Conservation (phyloP, 2,797 vertebrate genomes). For the Chelidonichthys spinosus region DNA sequence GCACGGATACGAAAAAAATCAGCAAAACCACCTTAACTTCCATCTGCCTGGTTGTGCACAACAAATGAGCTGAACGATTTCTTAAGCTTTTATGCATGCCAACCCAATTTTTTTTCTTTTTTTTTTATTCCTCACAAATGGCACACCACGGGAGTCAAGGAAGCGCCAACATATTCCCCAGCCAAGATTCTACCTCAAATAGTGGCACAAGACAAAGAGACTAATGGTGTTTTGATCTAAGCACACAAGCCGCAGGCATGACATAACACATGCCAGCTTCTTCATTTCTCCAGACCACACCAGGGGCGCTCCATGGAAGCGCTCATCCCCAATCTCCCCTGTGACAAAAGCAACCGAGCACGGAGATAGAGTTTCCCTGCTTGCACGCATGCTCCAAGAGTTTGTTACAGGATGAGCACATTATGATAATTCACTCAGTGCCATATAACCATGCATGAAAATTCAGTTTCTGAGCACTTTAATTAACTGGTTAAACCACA, state of each 20-base stretch:
- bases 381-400: conserved; percentile 21
- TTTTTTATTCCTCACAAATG: conserved; percentile 49
- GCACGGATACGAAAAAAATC: conserved; percentile 5
- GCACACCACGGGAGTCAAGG: conserved; percentile 59
- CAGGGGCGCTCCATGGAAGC: conserved; percentile 64
- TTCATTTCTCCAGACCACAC: conserved; percentile 76
- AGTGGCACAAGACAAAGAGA: conserved; percentile 80
- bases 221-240: conserved; percentile 81
- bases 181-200: conserved; percentile 74
- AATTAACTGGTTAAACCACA: conserved; percentile 4
- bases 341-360: conserved; percentile 58
- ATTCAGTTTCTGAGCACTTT: conserved; percentile 7
- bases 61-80: conserved; percentile 52
- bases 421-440: conserved; percentile 18
- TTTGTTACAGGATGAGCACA: conserved; percentile 30
- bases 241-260: conserved; percentile 77
- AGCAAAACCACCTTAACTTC: conserved; percentile 11
- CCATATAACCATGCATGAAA: conserved; percentile 1
- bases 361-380: conserved; percentile 58
- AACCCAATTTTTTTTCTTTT: conserved; percentile 20
- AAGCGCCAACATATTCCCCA: conserved; percentile 69
- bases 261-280: conserved; percentile 80
- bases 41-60: conserved; percentile 6
- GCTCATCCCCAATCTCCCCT: conserved; percentile 64
- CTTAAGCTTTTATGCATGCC: conserved; percentile 45